Evolutionary conservation across 92 coral and sea anemone species (phyloP).

Genomic region (Phymanthus crucifer): DNA sequence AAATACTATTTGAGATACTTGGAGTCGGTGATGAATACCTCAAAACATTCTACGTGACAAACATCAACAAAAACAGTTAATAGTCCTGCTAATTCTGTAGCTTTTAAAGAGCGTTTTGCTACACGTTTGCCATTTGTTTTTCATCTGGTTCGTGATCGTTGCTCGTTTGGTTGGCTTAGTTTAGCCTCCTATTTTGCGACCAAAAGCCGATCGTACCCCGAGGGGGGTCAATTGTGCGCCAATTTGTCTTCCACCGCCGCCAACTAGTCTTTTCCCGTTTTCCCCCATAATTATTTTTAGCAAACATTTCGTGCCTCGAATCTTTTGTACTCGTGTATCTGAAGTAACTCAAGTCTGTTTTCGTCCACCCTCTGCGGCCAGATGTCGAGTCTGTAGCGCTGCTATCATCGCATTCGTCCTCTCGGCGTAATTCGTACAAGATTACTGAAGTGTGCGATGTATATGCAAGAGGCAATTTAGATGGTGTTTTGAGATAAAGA

Average conservation of each 20-base stretch:
- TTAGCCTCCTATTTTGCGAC: not conserved
- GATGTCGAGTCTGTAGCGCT: not conserved
- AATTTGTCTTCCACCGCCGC: constrained; percentile 24
- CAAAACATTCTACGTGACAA: not conserved
- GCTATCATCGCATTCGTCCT: constrained; percentile 11
- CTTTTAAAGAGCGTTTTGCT: not conserved
- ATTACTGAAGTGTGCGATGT: constrained; percentile 22
- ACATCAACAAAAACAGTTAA: not conserved
- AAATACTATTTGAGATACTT: not conserved
- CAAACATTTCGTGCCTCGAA: constrained; percentile 11
- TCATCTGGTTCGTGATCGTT: not conserved
- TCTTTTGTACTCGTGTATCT: constrained; percentile 3
- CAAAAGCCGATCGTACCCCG: not conserved
- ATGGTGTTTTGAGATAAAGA: constrained; percentile 1
- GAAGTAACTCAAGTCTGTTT: not conserved
- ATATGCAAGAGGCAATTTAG: not conserved
- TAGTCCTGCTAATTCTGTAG: not conserved
- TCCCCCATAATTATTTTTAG: constrained; percentile 7
- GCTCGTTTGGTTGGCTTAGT: not conserved
- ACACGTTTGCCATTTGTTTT: not conserved
- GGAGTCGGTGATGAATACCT: not conserved
- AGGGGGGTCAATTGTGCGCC: constrained; percentile 6
- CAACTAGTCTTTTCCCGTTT: constrained; percentile 7
- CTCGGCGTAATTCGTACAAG: not conserved
- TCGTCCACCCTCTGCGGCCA: not conserved